These are phyloP conservation scores for Theretra japonica DNA, from an alignment of 2,888 invertebrate genomes.

Conservation along the genomic window DNA sequence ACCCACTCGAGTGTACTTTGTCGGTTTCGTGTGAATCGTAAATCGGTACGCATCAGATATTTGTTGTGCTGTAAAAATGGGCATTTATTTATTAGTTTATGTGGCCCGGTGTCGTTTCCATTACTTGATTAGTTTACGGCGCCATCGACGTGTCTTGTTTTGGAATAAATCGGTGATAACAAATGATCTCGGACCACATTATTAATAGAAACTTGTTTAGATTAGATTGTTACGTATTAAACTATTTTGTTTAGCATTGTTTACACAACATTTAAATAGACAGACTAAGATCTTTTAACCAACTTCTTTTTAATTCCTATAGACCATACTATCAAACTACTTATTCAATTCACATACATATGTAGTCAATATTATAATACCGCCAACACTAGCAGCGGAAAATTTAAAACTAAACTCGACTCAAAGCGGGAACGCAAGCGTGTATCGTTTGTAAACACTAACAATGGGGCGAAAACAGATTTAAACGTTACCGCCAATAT, in stretches of 20 bases:
- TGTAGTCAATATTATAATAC: background rate
- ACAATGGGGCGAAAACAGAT: conserved; percentile 25
- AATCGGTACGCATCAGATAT: conserved; percentile 28
- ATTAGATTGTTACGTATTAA: background rate
- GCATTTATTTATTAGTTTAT: conserved; percentile 34
- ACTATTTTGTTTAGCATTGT: too few species aligned
- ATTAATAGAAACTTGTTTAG: background rate
- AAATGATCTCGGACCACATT: conserved; percentile 3
- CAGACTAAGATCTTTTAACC: too few species aligned
- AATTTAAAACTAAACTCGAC: background rate
- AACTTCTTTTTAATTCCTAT: background rate
- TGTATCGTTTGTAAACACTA: conserved; percentile 4
- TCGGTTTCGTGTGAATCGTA: conserved; percentile 56
- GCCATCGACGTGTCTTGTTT: conserved; percentile 6
- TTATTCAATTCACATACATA: background rate
- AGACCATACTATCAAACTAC: background rate
- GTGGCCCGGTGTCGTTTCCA: conserved; percentile 12
- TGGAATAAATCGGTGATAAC: background rate
- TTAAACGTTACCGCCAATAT: conserved; percentile 31
- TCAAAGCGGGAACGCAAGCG: background rate
- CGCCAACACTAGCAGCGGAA: too few species aligned
- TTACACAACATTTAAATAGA: too few species aligned
- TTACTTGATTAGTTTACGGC: conserved; percentile 11
- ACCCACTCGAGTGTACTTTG: conserved; percentile 62
- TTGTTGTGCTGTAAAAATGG: conserved; percentile 32